Evolutionary conservation across 2,113 vertebrate genomes (phyloP), one percentile per base, ranked within the genome.

Genomic region (Daboia siamensis): DNA sequence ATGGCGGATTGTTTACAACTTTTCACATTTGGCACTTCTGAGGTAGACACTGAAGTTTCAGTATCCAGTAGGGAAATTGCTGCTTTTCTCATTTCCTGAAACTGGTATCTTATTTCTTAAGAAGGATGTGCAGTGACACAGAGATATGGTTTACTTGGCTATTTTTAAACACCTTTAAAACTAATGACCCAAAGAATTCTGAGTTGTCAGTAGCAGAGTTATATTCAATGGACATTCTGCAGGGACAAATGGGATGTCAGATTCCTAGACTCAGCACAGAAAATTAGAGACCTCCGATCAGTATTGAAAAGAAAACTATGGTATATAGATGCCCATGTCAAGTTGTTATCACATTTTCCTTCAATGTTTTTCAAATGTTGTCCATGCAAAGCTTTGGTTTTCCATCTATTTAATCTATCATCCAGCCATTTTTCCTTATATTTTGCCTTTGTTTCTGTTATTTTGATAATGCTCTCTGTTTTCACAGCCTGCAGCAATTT

Each of bases 91-190:
- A 91, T 84, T 92, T 94, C 88, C 74, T 0, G 0, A 93, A 92
- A 52, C 87, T 11, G 93, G 54, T 17, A 86, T 93, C 93, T 92
- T 55, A 59, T 93, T 95, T 95, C 0, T 0, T 55, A 89, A 94
- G 54, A 9, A 69, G 84, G 91, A 89, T 33, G 2, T 59, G 23
- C 7, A 56, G 11, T 0, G 0, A 1, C 15, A 87, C 86, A 93
- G 44, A 80, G 80, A 80, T 0, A 0, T 15, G 91, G 1, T 0
- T 90, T 0, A 0, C 8, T 55, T 26, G n/a, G 80, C 92, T 91
- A 29, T 92, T 90, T 91, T n/a, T 91, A 94, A 93, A 39, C 90
- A 88, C 44, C 39, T n/a, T 64, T 80, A 90, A 93, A 93, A 94
- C 0, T 89, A 80, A 9, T 0, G 0, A 6, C 61, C 23, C 0